phyloP scores from a whole-genome alignment of 1,140 invertebrate genomes.

The Rhopalosiphum maidis region DNA sequence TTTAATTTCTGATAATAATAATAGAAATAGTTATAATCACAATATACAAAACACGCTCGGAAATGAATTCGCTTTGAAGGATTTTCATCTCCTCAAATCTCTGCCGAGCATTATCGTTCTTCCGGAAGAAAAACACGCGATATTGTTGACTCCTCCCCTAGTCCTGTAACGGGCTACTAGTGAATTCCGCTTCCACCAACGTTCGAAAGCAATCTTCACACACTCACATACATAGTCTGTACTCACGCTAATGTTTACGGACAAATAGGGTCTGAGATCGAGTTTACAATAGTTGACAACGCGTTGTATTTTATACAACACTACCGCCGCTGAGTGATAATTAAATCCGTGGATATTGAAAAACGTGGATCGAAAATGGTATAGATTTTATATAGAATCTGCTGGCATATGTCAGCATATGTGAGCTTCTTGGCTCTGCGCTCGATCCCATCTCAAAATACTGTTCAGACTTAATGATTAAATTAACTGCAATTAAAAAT shows the following conservation, averaged over 20 bases:
- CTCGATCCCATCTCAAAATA: not conserved
- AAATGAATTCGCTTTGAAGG: not conserved
- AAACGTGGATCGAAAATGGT: not conserved
- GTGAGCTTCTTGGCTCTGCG: not conserved
- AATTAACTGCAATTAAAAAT: not conserved
- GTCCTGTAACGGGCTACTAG: not conserved
- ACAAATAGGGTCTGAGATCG: not conserved
- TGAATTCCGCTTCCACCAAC: not conserved
- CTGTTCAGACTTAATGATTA: not conserved
- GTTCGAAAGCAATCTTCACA: not conserved
- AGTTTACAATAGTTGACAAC: not conserved
- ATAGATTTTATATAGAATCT: no score
- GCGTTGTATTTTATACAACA: not conserved
- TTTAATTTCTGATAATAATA: not conserved
- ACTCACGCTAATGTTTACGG: not conserved
- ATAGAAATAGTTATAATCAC: not conserved
- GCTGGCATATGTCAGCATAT: no score
- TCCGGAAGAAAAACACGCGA: not conserved
- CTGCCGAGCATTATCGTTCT: not conserved
- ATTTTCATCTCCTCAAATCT: constrained; percentile 5
- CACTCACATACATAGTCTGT: not conserved
- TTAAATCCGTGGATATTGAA: not conserved
- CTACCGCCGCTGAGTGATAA: not conserved
- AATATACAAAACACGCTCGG: not conserved
- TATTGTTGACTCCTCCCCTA: not conserved